Base-by-base conservation (phyloP, 1,140 invertebrate species). In the Plectrocnemia conspersa region DNA sequence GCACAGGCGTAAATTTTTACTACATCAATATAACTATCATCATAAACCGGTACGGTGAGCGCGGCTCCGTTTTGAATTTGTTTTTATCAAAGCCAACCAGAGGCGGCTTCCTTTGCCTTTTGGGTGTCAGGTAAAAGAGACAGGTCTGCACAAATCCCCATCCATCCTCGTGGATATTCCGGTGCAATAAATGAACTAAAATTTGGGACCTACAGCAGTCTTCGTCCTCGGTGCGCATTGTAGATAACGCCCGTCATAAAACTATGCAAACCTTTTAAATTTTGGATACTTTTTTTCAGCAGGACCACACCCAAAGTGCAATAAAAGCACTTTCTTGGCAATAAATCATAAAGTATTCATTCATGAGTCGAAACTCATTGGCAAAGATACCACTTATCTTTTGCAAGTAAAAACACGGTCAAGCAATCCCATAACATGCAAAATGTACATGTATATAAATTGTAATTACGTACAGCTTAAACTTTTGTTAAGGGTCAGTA, bases 21-120 rank as follows among this genome's bases (percentile, higher is more conserved):
- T 61, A 42, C 54, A 45, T 25, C 59, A 41, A 57, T 61, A 61
- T 61, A 61, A 61, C 54, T 61, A 61, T 61, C 59, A 61, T 48
- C 54, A 56, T 61, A 61, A 61, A 61, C 52, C 50, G 25, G 59
- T 61, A 56, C 22, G 21, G 44, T 22, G 29, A 52, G 49, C 35
- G 46, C 54, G 49, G 54, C 48, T 19, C 21, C 49, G 45, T 40
- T 56, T 53, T 52, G 25, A 53, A 60, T 49, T 36, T 38, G 58
- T 60, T 60, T 60, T 60, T 60, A 56, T 60, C 58, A 60, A 56
- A 59, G 48, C 27, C 16, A 25, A 24, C 16, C 24, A 25, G 18
- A 16, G 38, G 49, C 49, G 42, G 45, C 49, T 25, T 38, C 49
- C 22, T 54, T 29, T 13, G 22, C 41, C 42, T 18, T 33, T n/a